phyloP scores from a whole-genome alignment of 2,888 invertebrate genomes.

The Lampropteryx suffumata region DNA sequence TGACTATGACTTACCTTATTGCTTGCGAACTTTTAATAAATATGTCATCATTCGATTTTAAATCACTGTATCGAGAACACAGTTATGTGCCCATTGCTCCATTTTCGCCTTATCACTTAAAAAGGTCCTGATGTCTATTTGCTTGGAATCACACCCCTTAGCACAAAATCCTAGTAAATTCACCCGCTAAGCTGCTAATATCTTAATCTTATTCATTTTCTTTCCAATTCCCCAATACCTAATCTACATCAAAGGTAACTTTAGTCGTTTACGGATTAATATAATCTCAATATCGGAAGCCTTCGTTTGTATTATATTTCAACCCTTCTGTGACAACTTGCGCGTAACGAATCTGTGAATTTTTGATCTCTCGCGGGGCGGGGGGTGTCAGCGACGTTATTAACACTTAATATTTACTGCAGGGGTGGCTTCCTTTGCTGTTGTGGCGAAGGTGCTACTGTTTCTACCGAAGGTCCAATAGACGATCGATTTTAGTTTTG shows the following conservation, averaged over 20 bases:
- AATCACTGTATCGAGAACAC: too few species aligned
- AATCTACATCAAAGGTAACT: conserved; percentile 35
- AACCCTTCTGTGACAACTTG: conserved; percentile 60
- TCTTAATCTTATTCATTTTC: conserved; percentile 22
- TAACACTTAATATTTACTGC: conserved; percentile 75
- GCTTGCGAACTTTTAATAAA: too few species aligned
- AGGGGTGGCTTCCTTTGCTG: conserved; percentile 34
- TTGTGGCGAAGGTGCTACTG: conserved; percentile 11
- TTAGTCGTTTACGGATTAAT: conserved; percentile 26
- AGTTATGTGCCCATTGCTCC: too few species aligned
- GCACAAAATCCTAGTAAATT: conserved; percentile 3
- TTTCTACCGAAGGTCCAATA: background rate
- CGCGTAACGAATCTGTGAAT: conserved; percentile 68
- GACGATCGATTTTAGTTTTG: background rate
- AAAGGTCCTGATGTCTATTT: too few species aligned
- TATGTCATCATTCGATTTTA: too few species aligned
- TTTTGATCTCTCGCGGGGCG: conserved; percentile 62
- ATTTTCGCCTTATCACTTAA: too few species aligned
- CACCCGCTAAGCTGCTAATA: conserved; percentile 8
- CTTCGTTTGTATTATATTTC: conserved; percentile 30
- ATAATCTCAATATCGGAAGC: conserved; percentile 37
- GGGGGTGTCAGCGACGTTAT: conserved; percentile 65
- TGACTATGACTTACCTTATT: too few species aligned
- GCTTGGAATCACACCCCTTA: too few species aligned
- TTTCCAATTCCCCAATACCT: conserved; percentile 25